A percentile compares a stretch with the other conserved stretches of the same genome.
Conservation (phyloP, 2,888 invertebrate species). For the Mimachlamys varia region DNA sequence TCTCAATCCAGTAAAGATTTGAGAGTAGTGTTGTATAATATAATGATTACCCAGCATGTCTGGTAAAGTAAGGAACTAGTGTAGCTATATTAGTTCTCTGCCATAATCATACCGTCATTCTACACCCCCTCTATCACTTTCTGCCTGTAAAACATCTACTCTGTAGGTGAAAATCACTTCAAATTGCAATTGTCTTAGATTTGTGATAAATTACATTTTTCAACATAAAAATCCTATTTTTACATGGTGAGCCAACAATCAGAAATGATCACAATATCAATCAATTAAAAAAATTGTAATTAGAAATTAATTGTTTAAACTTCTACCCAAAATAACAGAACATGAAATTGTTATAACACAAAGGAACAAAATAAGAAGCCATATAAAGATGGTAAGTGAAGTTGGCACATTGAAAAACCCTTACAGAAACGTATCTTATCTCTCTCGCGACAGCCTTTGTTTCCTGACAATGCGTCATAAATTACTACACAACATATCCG, state of each 20-base stretch:
- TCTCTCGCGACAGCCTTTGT: neutral
- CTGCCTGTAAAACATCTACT: too few relatives aligned
- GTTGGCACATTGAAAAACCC: too few relatives aligned
- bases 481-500: neutral
- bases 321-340: neutral
- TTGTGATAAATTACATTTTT: too few relatives aligned
- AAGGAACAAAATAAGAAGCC: too few relatives aligned
- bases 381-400: too few relatives aligned
- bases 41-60: neutral
- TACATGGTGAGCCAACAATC: too few relatives aligned
- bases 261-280: too few relatives aligned
- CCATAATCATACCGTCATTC: neutral
- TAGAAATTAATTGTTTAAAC: neutral
- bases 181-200: too few relatives aligned
- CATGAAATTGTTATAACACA: too few relatives aligned
- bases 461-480: neutral
- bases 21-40: too few relatives aligned
- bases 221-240: neutral
- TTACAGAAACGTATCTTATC: neutral
- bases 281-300: neutral
- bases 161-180: too few relatives aligned
- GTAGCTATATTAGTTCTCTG: neutral
- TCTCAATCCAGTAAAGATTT: too few relatives aligned
- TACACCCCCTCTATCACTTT: neutral
- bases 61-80: neutral